phyloP scores from a whole-genome alignment of 1,140 invertebrate genomes.

The Bombus soroeensis region DNA sequence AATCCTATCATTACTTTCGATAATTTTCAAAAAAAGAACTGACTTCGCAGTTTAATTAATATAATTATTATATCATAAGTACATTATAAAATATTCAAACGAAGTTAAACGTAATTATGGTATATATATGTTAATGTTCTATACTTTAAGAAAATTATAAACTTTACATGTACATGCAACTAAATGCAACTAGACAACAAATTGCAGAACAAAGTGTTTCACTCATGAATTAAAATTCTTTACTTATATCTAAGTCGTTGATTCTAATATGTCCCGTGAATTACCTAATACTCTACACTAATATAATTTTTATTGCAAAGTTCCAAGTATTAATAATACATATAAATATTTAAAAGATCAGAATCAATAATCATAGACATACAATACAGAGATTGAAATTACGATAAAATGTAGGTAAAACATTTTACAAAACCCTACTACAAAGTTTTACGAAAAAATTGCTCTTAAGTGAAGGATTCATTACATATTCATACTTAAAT shows the following conservation, averaged over 20 bases:
- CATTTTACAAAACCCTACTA: not conserved
- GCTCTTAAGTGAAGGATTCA: not conserved
- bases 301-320: not conserved
- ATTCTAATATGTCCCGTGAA: not conserved
- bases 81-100: not conserved
- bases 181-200: too few species aligned
- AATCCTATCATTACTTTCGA: too few species aligned
- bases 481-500: not conserved
- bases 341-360: not conserved
- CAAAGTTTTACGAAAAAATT: not conserved
- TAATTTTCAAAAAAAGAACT: too few species aligned
- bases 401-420: not conserved
- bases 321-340: not conserved
- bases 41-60: not conserved
- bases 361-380: not conserved
- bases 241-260: not conserved
- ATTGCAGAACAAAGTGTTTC: too few species aligned
- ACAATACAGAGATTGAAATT: conserved; percentile 4
- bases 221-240: not conserved
- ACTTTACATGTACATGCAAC: too few species aligned
- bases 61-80: not conserved
- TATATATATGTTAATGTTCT: not conserved
- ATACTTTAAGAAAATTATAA: not conserved
- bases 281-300: too few species aligned
- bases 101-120: not conserved